Base-by-base conservation (phyloP, 2,113 vertebrate species). In the Takifugu bimaculatus region DNA sequence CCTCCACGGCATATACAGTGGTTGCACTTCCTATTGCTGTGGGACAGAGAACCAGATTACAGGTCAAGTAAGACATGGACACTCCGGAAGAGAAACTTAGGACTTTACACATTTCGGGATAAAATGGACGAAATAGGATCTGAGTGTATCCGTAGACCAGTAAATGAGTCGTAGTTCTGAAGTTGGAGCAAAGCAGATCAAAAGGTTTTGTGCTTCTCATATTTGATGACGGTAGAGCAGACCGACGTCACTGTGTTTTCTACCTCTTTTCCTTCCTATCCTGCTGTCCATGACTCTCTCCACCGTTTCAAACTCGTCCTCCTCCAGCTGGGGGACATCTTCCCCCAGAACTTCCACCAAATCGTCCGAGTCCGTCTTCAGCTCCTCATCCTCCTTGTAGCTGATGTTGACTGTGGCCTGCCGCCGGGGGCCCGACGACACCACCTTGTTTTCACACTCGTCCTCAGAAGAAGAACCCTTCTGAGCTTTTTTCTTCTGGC, bases 231-330 rank as follows among this genome's bases (percentile, higher is more conserved):
- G 20, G 20, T 20, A 20, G 20, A 20, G 20, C 20, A 20, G 20
- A 20, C 20, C 44, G 6, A 15, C 4, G 12, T 2, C 44, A 13
- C 44, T 7, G 12, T 15, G 47, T 14, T 50, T 14, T 66, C 59
- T 57, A 98, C 97, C 97, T 93, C 93, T 94, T 92, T 93, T 99
- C 70, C 94, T 90, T 54, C 94, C 97, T 79, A 93, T 76, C 60
- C 96, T 83, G 60, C 92, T 89, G 58, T 97, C 94, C 96, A 99
- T 99, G 48, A 99, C 95, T 80, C 89, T 92, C 69, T 99, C 97
- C 79, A 99, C 92, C 13, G 96, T 99, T 88, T 99, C 97, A 88
- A 98, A 99, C 83, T 99, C 97, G 10, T 99, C 97, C 72, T 98
- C 96, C 74, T 99, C 96, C 1, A 95, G 90, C 25, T 93, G 95